phyloP scores from a whole-genome alignment of 1,140 invertebrate species.

The Lordiphosa mommai region DNA sequence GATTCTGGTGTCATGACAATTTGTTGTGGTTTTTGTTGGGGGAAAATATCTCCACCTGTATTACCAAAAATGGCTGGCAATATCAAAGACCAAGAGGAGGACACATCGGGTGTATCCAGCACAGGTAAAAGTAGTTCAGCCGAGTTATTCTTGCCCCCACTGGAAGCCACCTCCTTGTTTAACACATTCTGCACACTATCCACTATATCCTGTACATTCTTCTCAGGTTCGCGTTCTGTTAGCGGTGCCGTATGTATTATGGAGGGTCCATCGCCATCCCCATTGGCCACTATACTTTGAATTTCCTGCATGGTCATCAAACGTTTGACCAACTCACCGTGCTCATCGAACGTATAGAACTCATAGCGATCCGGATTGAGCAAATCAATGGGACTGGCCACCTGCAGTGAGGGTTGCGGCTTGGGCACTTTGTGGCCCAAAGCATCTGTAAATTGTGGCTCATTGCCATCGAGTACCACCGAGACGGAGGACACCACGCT shows the following conservation, averaged over 20 bases:
- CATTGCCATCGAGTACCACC: constrained; percentile 82
- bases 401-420: constrained; percentile 81
- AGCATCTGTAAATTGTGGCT: constrained; percentile 83
- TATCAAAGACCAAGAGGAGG: constrained; percentile 89
- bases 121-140: constrained; percentile 80
- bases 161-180: constrained; percentile 87
- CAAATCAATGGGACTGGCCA: constrained; percentile 88
- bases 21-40: constrained; percentile 81
- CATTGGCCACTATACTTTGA: constrained; percentile 89
- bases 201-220: constrained; percentile 88
- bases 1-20: constrained; percentile 82
- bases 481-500: constrained; percentile 84
- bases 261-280: constrained; percentile 83
- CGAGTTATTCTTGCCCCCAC: constrained; percentile 81
- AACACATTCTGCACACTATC: constrained; percentile 90
- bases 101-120: constrained; percentile 85
- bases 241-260: constrained; percentile 81
- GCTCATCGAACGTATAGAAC: constrained; percentile 91
- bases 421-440: constrained; percentile 83
- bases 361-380: constrained; percentile 90
- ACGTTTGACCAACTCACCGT: constrained; percentile 88
- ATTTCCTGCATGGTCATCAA: constrained; percentile 91
- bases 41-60: constrained; percentile 83
- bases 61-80: constrained; percentile 88
- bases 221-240: constrained; percentile 81